phyloP scores from a whole-genome alignment of 2,888 invertebrate species.

The Caenorhabditis sp. region DNA sequence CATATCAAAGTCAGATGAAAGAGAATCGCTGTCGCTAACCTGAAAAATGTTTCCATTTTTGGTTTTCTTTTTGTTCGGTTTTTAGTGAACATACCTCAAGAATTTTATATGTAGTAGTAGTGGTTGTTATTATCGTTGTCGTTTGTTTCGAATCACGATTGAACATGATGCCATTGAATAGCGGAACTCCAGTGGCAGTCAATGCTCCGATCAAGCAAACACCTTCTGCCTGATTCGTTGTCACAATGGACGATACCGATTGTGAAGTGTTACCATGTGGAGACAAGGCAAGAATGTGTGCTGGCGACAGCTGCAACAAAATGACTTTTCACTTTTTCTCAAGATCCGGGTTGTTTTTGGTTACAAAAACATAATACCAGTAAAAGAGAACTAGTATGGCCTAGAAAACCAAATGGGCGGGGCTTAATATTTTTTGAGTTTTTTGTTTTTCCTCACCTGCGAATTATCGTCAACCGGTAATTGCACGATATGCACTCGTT shows the following conservation, averaged over 20 bases:
- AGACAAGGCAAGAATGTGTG: slow-evolving; percentile 57
- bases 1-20: slow-evolving; percentile 49
- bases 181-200: slow-evolving; percentile 60
- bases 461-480: slow-evolving; percentile 53
- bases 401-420: no score
- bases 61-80: not conserved
- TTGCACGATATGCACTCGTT: slow-evolving; percentile 67
- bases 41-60: slow-evolving; percentile 8
- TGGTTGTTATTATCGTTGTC: slow-evolving; percentile 69
- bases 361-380: no score
- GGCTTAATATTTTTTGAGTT: not conserved
- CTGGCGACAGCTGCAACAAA: slow-evolving; percentile 50
- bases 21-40: slow-evolving; percentile 51
- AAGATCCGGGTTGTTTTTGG: no score
- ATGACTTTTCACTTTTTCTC: not conserved
- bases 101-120: slow-evolving; percentile 65
- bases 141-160: slow-evolving; percentile 62
- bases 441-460: slow-evolving; percentile 13
- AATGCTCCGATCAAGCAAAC: slow-evolving; percentile 59
- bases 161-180: slow-evolving; percentile 59
- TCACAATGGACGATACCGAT: slow-evolving; percentile 59
- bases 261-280: slow-evolving; percentile 63
- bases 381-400: no score
- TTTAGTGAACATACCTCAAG: no score
- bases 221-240: slow-evolving; percentile 55